These are phyloP conservation scores for Berghia stephanieae DNA, from an alignment of 1,140 invertebrate genomes.

Conservation along the genomic window DNA sequence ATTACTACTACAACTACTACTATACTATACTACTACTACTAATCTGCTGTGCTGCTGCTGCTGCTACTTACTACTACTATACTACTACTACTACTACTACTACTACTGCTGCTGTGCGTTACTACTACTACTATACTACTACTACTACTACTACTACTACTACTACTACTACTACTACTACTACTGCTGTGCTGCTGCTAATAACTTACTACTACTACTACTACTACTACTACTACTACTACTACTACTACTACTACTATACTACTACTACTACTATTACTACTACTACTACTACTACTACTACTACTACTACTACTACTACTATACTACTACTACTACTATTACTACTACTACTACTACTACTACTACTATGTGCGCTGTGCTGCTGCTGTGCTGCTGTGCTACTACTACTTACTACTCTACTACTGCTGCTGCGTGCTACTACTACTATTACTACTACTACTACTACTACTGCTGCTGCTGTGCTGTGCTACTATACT, in stretches of 20 bases:
- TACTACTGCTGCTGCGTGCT: too few relatives aligned
- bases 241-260: too few relatives aligned
- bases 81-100: too few relatives aligned
- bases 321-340: too few relatives aligned
- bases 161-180: conserved; percentile 2
- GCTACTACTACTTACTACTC: conserved; percentile 1
- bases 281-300: neutral
- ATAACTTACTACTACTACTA: conserved; percentile 2
- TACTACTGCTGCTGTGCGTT: conserved; percentile 2
- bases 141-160: conserved; percentile 1
- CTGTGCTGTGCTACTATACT: neutral
- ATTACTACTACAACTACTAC: too few relatives aligned
- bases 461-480: too few relatives aligned
- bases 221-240: conserved; percentile 1
- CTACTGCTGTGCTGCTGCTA: neutral
- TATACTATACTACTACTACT: too few relatives aligned
- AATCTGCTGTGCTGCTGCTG: too few relatives aligned
- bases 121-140: conserved; percentile 2
- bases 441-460: neutral
- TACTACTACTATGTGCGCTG: neutral
- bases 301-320: neutral
- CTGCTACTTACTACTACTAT: too few relatives aligned
- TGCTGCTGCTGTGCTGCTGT: conserved; percentile 1
- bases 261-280: too few relatives aligned
- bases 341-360: neutral